Conservation (phyloP, 2,113 vertebrate species). For the Brachirus orientalis region DNA sequence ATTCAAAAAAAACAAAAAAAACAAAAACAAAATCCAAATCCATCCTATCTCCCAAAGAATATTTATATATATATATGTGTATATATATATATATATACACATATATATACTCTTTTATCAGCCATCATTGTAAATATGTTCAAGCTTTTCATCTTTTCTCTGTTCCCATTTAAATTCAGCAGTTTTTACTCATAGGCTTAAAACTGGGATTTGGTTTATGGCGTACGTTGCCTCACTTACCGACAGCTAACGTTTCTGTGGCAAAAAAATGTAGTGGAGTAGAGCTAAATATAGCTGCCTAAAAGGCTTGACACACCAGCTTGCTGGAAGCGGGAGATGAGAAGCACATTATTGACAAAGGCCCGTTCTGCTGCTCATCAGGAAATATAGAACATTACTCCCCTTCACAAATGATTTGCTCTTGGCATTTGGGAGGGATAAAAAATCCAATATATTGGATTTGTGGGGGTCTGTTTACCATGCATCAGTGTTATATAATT, state of each 20-base stretch:
- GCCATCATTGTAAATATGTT: constrained; percentile 1
- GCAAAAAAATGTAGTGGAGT: constrained; percentile 33
- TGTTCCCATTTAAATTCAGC: neutral
- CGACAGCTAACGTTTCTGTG: constrained; percentile 43
- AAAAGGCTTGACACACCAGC: constrained; percentile 69
- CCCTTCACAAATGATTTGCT: constrained; percentile 70
- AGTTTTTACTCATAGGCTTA: constrained; percentile 6
- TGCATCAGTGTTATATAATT: constrained; percentile 66
- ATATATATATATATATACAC: no score
- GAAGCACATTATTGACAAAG: constrained; percentile 71
- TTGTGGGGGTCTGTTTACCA: constrained; percentile 66
- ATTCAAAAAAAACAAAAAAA: no score
- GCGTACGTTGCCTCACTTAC: constrained; percentile 36
- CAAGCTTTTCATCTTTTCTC: neutral
- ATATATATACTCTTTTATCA: no score
- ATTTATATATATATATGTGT: no score
- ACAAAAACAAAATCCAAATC: no score
- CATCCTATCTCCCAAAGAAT: no score
- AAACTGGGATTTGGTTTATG: constrained; percentile 22
- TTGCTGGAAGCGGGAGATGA: constrained; percentile 59
- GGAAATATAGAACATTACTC: constrained; percentile 74
- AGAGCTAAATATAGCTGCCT: constrained; percentile 69
- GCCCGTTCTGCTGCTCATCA: constrained; percentile 63
- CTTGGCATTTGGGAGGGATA: constrained; percentile 69
- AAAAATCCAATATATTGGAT: constrained; percentile 72